These are phyloP conservation scores for Sebastes minor DNA, from an alignment of 2,797 vertebrate species.

Conservation along the genomic window DNA sequence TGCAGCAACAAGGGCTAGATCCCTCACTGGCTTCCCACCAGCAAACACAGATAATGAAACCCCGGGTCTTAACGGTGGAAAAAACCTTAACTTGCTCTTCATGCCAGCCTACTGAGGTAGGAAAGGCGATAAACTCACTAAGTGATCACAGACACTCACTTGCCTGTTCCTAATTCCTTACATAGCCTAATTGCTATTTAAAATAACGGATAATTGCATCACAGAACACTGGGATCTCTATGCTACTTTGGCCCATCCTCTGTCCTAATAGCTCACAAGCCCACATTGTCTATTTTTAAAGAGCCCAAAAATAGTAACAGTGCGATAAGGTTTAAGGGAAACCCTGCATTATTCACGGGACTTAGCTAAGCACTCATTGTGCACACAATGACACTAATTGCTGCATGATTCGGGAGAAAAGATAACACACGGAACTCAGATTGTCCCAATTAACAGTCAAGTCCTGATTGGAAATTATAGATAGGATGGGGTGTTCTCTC, in stretches of 20 bases:
- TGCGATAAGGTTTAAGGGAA: conserved; percentile 17
- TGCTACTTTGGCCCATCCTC: neutral
- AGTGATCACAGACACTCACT: neutral
- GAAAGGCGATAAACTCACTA: neutral
- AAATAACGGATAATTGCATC: conserved; percentile 7
- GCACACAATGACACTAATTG: conserved; percentile 46
- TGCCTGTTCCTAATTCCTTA: neutral
- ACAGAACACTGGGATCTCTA: neutral
- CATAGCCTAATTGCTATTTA: neutral
- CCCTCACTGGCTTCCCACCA: neutral
- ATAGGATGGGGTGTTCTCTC: neutral
- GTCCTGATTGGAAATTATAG: conserved; percentile 9
- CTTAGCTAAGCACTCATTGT: conserved; percentile 9
- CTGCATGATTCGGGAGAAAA: conserved; percentile 27
- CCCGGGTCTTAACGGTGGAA: neutral
- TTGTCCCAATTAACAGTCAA: conserved; percentile 42
- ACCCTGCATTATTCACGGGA: conserved; percentile 4
- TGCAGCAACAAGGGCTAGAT: neutral
- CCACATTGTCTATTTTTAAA: neutral
- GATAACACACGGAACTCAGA: conserved; percentile 17
- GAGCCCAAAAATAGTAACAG: conserved; percentile 1
- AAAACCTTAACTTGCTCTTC: neutral
- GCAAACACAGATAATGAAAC: neutral
- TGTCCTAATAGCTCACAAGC: neutral
- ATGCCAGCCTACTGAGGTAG: neutral